Evolutionary conservation across 2,888 invertebrate genomes (phyloP).

Genomic region (Trissolcus japonicus): DNA sequence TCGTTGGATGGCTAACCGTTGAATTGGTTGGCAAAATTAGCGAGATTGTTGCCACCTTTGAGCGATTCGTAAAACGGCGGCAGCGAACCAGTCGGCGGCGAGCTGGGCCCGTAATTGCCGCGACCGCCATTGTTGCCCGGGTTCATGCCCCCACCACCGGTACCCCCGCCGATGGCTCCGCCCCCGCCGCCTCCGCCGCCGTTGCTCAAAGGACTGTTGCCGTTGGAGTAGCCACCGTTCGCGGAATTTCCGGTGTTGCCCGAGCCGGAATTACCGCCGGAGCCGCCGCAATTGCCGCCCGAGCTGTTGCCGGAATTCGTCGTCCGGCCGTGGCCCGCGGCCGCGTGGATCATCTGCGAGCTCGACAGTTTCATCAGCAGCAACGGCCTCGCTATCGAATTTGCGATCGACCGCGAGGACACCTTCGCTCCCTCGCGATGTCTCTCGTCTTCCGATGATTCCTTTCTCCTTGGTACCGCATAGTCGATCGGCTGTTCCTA

Average conservation of each 20-base stretch:
- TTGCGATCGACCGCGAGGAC: constrained; percentile 69
- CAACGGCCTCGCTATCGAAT: constrained; percentile 72
- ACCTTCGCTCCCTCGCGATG: constrained; percentile 78
- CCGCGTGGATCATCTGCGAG: constrained; percentile 74
- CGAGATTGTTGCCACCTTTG: constrained; percentile 86
- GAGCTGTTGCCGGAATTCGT: constrained; percentile 77
- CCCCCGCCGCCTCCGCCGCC: constrained; percentile 80
- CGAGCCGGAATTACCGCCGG: constrained; percentile 57
- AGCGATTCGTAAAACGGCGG: constrained; percentile 94
- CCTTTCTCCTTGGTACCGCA: constrained; percentile 88
- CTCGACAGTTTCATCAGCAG: constrained; percentile 72
- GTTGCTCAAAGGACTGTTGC: constrained; percentile 76
- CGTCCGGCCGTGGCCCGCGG: constrained; percentile 87
- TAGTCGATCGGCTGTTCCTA: constrained; percentile 93
- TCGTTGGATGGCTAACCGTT: constrained; percentile 73
- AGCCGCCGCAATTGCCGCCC: constrained; percentile 65
- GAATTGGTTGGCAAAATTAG: constrained; percentile 81
- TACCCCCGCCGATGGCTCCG: constrained; percentile 79
- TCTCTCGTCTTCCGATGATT: constrained; percentile 79
- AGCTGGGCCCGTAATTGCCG: constrained; percentile 91
- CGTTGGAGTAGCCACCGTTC: constrained; percentile 74
- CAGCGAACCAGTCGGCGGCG: constrained; percentile 90
- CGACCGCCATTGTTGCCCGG: constrained; percentile 86
- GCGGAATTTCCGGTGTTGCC: constrained; percentile 63
- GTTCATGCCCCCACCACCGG: constrained; percentile 86